Percentiles rank a stretch among this genome's conserved stretches.
Conservation (phyloP, 2,797 vertebrate genomes). For the Cynopterus sphinx region DNA sequence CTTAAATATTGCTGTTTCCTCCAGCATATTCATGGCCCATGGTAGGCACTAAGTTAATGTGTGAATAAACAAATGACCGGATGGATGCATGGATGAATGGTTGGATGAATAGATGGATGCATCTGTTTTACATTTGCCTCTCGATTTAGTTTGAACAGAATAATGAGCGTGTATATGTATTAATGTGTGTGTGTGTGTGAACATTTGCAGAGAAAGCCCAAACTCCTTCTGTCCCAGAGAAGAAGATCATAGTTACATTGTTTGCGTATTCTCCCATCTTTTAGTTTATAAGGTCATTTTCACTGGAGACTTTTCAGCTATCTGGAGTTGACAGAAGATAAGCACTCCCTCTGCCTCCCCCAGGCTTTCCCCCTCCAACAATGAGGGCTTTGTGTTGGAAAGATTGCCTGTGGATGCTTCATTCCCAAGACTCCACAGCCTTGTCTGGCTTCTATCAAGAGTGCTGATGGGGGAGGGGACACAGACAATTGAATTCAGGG, state of each 20-base stretch:
- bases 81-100: background rate
- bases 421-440: slow-evolving; percentile 68
- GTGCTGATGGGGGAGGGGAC: slow-evolving; percentile 42
- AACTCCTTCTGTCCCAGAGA: slow-evolving; percentile 17
- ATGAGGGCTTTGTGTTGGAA: slow-evolving; percentile 83
- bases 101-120: background rate
- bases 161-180: background rate
- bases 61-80: background rate
- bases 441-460: slow-evolving; percentile 70
- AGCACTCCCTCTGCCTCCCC: slow-evolving; percentile 78
- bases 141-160: slow-evolving; percentile 17
- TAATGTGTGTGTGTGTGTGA: background rate
- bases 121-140: slow-evolving; percentile 75
- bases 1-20: background rate
- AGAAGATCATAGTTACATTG: slow-evolving; percentile 25
- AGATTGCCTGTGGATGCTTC: slow-evolving; percentile 65
- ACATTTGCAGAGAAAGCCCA: background rate
- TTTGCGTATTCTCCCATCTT: slow-evolving; percentile 82
- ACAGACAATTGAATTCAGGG: slow-evolving; percentile 45
- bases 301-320: slow-evolving; percentile 92
- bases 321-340: slow-evolving; percentile 91
- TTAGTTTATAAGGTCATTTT: slow-evolving; percentile 92
- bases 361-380: slow-evolving; percentile 83
- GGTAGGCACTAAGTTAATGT: background rate
- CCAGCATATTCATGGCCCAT: background rate